Conservation (phyloP, 37 sponge, comb jelly and placozoan species). For the Corticium candelabrum region DNA sequence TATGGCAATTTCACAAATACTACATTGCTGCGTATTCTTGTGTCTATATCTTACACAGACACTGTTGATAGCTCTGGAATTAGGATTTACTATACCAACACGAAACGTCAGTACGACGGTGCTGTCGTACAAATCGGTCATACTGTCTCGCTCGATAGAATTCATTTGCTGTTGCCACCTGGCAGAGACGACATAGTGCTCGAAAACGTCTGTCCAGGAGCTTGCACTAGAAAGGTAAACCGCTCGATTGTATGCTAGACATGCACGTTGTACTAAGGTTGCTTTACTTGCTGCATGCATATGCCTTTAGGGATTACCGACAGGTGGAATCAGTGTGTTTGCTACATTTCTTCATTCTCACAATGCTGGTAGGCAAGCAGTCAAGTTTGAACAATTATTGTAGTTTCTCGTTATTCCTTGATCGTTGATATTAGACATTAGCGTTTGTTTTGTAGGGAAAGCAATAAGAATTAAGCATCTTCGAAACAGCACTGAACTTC, state of each 20-base stretch:
- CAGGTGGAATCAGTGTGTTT: background rate
- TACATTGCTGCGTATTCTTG: no score
- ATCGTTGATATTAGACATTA: no score
- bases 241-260: background rate
- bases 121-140: background rate
- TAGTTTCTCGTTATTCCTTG: no score
- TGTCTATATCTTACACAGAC: no score
- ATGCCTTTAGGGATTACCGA: background rate
- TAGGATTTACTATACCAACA: background rate
- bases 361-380: background rate
- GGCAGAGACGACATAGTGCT: no score
- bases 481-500: background rate
- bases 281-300: background rate
- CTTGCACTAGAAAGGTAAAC: background rate
- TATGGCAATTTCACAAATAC: no score
- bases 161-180: no score
- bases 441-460: no score
- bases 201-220: no score
- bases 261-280: background rate
- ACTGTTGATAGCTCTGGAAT: background rate
- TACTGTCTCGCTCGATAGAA: background rate
- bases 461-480: background rate
- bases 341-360: background rate
- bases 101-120: background rate
- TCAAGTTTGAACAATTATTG: no score